Base-by-base conservation (phyloP, 2,113 vertebrate genomes). In the Cyphomyrus discorhynchus region DNA sequence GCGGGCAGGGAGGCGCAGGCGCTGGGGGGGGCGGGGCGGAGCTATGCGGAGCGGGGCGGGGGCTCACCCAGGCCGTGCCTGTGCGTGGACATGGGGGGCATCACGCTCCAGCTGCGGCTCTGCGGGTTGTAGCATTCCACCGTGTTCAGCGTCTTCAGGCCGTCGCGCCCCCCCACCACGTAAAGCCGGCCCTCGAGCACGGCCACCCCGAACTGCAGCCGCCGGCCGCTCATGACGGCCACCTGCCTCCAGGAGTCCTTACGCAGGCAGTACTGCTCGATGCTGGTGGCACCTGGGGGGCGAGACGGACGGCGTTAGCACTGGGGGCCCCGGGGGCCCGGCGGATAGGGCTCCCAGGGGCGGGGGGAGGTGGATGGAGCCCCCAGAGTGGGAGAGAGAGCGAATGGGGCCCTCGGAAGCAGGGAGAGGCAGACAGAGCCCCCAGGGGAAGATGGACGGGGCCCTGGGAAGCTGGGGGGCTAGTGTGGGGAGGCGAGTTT, bases 41-140 rank as follows among this genome's bases (percentile, higher is more conserved):
- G 35, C 35, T 35, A 35, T 35, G 35, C 35, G 35, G 35, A 35
- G 49, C 2, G 13, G 13, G 49, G 49, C 45, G 45, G 45, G n/a
- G 15, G 10, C 90, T 89, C 94, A 99, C 98, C 98, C 53, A 99
- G 96, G 77, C 98, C 98, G 0, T 99, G 98, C 89, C 98, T 96
- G 91, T 99, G 98, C 11, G 98, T 99, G 83, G 98, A 99, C 98
- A 99, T 99, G 19, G 98, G 97, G 1, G 98, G 98, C 98, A 99
- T 98, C 92, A 99, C 97, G 49, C 97, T 99, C 98, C 98, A 99
- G 11, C 96, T 97, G 95, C 98, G 98, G 86, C 97, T 98, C 93
- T 97, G 97, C 2, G 98, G 98, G 91, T 99, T 99, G 94, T 99
- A 99, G 93, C 98, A 99, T 91, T 99, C 98, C 90, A 99, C 98